These are phyloP conservation scores for Cosmorhoe ocellata DNA, from an alignment of 2,888 invertebrate genomes.

Conservation along the genomic window DNA sequence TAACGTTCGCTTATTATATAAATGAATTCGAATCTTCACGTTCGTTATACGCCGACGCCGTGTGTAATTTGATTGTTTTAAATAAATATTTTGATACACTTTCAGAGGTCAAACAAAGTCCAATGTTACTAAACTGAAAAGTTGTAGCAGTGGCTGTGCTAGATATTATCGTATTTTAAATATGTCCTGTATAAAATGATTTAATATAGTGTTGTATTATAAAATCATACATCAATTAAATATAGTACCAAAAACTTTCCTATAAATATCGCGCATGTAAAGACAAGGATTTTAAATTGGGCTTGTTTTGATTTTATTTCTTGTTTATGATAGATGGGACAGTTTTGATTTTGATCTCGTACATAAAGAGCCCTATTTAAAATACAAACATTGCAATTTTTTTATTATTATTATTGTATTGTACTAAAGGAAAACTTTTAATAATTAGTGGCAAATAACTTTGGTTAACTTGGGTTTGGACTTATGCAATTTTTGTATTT, in stretches of 20 bases:
- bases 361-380: constrained; percentile 23
- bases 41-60: no score
- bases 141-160: constrained; percentile 57
- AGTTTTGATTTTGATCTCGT: constrained; percentile 48
- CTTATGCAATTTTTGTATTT: constrained; percentile 19
- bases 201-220: constrained; percentile 13
- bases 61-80: no score
- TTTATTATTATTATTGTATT: background rate
- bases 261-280: constrained; percentile 10
- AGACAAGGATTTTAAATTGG: constrained; percentile 1
- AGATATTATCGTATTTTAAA: constrained; percentile 26
- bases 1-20: no score
- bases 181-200: constrained; percentile 12
- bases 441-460: no score
- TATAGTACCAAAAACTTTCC: constrained; percentile 20
- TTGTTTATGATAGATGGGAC: constrained; percentile 21
- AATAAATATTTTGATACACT: background rate
- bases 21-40: no score
- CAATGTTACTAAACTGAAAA: constrained; percentile 52
- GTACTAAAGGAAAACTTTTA: no score
- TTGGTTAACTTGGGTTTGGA: background rate
- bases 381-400: constrained; percentile 7
- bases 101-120: constrained; percentile 37
- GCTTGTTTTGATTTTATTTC: constrained; percentile 9
- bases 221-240: constrained; percentile 12